Evolutionary conservation across 2,888 invertebrate genomes (phyloP), one percentile per base, ranked within the genome.

Genomic region (Leucozona laternaria): DNA sequence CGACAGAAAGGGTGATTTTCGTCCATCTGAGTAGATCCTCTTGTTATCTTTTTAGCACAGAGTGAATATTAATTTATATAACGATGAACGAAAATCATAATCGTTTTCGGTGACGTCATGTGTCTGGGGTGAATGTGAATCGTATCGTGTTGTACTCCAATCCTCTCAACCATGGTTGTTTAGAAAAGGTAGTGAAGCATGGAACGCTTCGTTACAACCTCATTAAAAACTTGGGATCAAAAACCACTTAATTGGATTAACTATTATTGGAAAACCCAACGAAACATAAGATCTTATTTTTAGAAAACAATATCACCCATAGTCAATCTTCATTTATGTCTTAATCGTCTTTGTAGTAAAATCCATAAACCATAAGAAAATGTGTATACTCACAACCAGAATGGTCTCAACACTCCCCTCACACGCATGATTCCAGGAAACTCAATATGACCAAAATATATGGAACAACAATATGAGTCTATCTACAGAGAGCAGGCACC

Each of bases 301-400:
- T 48, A 64, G 48, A 28, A 45, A 17, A 13, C 28, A 13, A 43
- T 64, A 17, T 45, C 31, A 45, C 7, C 13, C 48, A 31, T 5
- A 15, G 25, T 20, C 20, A 48, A 13, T 40, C 40, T 25, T 22
- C 10, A 25, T 43, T 60, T 8, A 40, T 7, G 1, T 22, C 37
- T 50, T 68, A 22, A 34, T 50, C 22, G 22, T 48, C 20, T n/a
- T n/a, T 50, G 15, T 34, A 50, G 22, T 37, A 50, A n/a, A 66
- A 37, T 22, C 34, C 37, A 15, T 17, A 45, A 28, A 64, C 3
- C n/a, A 40, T 68, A 22, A 22, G 50, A 22, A 20, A 37, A 53
- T 53, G 37, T 53, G 37, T 5, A 13, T 20, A 25, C 20, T 13
- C 22, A 22, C 53, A 22, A 25, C 13, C 50, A 28, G 7, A 1